Conservation (phyloP, 2,888 invertebrate species). For the Thumatha senex region DNA sequence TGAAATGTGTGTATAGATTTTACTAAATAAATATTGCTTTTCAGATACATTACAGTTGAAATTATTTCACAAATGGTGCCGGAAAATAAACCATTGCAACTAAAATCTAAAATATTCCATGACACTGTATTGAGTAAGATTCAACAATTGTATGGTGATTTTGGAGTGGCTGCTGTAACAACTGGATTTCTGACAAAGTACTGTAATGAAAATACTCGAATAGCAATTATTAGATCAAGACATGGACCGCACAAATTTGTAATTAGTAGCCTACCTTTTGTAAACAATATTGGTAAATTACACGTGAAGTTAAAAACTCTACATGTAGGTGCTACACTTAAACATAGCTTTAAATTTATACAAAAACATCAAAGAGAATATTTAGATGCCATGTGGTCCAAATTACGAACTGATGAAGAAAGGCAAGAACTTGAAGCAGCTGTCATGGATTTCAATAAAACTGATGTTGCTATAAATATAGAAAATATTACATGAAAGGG, state of each 20-base stretch:
- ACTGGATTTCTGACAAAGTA: slow-evolving; percentile 90
- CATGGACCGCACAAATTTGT: slow-evolving; percentile 91
- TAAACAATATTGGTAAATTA: slow-evolving; percentile 86
- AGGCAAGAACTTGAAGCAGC: slow-evolving; percentile 80
- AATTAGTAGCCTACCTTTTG: slow-evolving; percentile 86
- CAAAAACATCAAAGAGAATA: slow-evolving; percentile 86
- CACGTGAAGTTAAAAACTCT: slow-evolving; percentile 85
- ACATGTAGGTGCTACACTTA: slow-evolving; percentile 90
- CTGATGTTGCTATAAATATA: slow-evolving; percentile 73
- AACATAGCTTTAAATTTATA: slow-evolving; percentile 90
- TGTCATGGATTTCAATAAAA: slow-evolving; percentile 73
- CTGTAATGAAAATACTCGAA: slow-evolving; percentile 89
- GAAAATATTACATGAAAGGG: slow-evolving; percentile 59
- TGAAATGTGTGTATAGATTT: too few relatives aligned
- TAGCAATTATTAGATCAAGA: slow-evolving; percentile 88
- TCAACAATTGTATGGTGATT: slow-evolving; percentile 89
- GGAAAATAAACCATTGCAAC: slow-evolving; percentile 70
- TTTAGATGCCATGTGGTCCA: slow-evolving; percentile 85
- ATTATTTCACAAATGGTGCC: slow-evolving; percentile 78
- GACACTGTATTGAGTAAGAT: slow-evolving; percentile 85
- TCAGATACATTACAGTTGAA: slow-evolving; percentile 88
- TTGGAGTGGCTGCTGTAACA: slow-evolving; percentile 87
- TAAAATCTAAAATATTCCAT: slow-evolving; percentile 81
- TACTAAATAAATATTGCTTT: slow-evolving; percentile 27
- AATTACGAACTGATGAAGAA: slow-evolving; percentile 85